These are phyloP conservation scores for Nasonia longicornis DNA, from an alignment of 1,140 invertebrate genomes.

Conservation along the genomic window DNA sequence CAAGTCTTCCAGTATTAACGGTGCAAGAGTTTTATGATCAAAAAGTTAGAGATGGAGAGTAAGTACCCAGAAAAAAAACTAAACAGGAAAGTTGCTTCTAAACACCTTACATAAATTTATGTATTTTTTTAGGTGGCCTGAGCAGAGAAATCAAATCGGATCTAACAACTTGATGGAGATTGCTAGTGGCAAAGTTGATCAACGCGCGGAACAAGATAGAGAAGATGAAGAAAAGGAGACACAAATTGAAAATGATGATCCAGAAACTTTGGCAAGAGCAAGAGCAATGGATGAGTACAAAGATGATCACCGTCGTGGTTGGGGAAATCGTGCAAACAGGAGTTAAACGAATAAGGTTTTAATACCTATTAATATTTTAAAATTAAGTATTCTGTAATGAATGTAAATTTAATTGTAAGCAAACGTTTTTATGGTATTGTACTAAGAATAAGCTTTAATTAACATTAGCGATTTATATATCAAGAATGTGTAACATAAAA, in stretches of 20 bases:
- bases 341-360: slow-evolving; percentile 71
- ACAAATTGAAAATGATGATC: slow-evolving; percentile 82
- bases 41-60: slow-evolving; percentile 84
- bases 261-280: slow-evolving; percentile 75
- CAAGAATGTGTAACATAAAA: neutral
- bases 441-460: neutral
- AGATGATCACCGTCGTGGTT: slow-evolving; percentile 88
- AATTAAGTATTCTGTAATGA: neutral
- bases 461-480: neutral
- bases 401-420: neutral
- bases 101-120: slow-evolving; percentile 10
- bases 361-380: neutral
- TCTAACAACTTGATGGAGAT: slow-evolving; percentile 55
- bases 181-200: slow-evolving; percentile 39
- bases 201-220: slow-evolving; percentile 51
- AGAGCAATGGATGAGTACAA: slow-evolving; percentile 92
- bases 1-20: slow-evolving; percentile 89
- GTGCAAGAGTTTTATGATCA: slow-evolving; percentile 97
- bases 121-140: slow-evolving; percentile 60
- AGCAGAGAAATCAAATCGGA: slow-evolving; percentile 54
- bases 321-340: slow-evolving; percentile 88
- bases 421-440: neutral
- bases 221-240: slow-evolving; percentile 69
- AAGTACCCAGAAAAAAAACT: slow-evolving; percentile 57
- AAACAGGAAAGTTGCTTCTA: neutral